Evolutionary conservation across 2,113 vertebrate species (phyloP).

Genomic region (Phrynosoma blainvillii): DNA sequence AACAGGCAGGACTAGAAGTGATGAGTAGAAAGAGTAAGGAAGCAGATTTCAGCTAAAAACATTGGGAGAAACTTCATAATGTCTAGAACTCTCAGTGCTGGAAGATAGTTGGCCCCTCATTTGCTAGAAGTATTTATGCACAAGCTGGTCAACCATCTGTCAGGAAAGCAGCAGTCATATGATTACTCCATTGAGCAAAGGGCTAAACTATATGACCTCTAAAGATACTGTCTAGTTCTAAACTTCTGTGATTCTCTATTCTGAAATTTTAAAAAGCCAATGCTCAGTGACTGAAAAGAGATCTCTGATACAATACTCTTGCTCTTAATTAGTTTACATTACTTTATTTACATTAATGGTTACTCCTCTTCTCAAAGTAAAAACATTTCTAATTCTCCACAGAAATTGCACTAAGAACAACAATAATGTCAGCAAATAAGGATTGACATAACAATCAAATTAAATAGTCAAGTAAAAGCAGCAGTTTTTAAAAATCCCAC

Average conservation of each 20-base stretch:
- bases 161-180: background rate
- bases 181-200: background rate
- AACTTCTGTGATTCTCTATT: background rate
- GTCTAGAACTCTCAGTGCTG: background rate
- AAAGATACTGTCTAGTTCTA: background rate
- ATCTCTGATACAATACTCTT: too few relatives aligned
- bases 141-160: background rate
- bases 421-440: background rate
- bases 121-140: background rate
- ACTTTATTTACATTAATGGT: background rate
- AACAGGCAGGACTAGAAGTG: background rate
- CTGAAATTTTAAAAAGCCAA: background rate
- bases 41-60: conserved; percentile 9
- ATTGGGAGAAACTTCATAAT: background rate
- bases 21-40: background rate
- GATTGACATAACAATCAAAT: too few relatives aligned
- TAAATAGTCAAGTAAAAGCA: too few relatives aligned
- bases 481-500: too few relatives aligned
- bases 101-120: background rate
- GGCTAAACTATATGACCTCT: background rate
- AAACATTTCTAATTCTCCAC: background rate
- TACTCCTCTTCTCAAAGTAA: background rate
- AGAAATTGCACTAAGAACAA: background rate
- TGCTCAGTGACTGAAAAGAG: background rate
- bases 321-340: background rate